A percentile compares a stretch with the other conserved stretches of the same genome.
Conservation (phyloP, 2,113 vertebrate genomes). For the Tachysurus vachellii region DNA sequence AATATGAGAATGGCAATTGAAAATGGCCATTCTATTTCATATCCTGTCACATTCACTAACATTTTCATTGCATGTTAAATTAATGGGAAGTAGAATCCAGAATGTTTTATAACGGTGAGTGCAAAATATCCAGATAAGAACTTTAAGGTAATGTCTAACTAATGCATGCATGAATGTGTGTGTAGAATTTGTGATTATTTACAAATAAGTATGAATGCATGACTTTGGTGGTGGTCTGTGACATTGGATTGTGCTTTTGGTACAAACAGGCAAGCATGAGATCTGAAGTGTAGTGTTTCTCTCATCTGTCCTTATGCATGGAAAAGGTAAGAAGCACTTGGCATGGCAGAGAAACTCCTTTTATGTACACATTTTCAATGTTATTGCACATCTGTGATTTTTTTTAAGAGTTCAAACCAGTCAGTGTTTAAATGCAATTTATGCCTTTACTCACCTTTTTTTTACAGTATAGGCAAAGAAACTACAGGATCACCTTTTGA, state of each 20-base stretch:
- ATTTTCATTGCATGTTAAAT: not conserved
- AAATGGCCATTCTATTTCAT: not conserved
- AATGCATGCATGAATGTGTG: conserved; percentile 29
- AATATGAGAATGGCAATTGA: not conserved
- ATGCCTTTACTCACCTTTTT: not conserved
- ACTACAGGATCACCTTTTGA: not conserved
- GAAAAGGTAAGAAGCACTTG: conserved; percentile 23
- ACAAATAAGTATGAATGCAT: conserved; percentile 40
- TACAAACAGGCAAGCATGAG: conserved; percentile 47
- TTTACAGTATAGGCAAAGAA: not conserved
- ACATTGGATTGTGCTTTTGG: conserved; percentile 21
- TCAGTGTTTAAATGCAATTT: conserved; percentile 19
- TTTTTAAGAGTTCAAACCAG: not conserved
- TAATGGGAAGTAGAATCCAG: not conserved
- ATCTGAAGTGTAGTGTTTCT: conserved; percentile 35
- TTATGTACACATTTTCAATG: conserved; percentile 11
- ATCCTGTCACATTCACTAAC: not conserved
- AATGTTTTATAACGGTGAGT: not conserved
- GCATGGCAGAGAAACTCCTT: conserved; percentile 38
- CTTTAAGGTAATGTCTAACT: not conserved
- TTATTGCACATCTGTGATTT: not conserved
- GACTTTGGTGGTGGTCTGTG: conserved; percentile 25
- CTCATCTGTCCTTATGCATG: conserved; percentile 49
- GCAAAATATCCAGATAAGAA: not conserved
- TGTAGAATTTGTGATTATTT: not conserved